Evolutionary conservation across 2,113 vertebrate species (phyloP).

Genomic region (Daphoenositta chrysoptera): DNA sequence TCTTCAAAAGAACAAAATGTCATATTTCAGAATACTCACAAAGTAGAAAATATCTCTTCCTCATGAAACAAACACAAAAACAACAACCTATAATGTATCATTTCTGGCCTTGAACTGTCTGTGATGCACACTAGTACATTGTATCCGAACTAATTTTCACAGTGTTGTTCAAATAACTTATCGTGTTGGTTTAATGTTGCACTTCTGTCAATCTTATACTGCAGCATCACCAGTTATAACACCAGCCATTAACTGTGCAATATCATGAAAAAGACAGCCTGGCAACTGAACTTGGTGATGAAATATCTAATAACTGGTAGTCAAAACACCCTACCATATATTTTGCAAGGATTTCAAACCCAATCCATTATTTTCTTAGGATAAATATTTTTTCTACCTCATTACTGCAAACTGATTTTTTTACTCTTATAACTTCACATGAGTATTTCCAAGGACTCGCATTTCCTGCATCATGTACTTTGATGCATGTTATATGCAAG

Average conservation of each 20-base stretch:
- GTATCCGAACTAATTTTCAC: background rate
- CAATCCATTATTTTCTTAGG: background rate
- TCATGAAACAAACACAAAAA: background rate
- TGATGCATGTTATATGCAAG: background rate
- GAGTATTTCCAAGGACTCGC: background rate
- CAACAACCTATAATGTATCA: background rate
- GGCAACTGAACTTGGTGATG: background rate
- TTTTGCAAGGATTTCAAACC: background rate
- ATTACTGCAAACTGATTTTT: background rate
- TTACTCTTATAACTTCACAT: background rate
- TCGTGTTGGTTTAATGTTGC: background rate
- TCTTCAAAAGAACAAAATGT: background rate
- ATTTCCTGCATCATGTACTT: background rate
- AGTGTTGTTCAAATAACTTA: background rate
- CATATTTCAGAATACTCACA: background rate
- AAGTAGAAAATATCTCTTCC: background rate
- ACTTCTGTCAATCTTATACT: background rate
- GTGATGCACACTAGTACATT: background rate
- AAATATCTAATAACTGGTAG: background rate
- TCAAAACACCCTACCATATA: accelerated
- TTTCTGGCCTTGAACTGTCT: background rate
- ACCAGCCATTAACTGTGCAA: background rate
- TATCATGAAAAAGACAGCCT: background rate
- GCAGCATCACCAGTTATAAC: background rate
- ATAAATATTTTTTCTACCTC: background rate